Conservation (phyloP, 2,888 invertebrate species). For the Nesidiocoris tenuis region DNA sequence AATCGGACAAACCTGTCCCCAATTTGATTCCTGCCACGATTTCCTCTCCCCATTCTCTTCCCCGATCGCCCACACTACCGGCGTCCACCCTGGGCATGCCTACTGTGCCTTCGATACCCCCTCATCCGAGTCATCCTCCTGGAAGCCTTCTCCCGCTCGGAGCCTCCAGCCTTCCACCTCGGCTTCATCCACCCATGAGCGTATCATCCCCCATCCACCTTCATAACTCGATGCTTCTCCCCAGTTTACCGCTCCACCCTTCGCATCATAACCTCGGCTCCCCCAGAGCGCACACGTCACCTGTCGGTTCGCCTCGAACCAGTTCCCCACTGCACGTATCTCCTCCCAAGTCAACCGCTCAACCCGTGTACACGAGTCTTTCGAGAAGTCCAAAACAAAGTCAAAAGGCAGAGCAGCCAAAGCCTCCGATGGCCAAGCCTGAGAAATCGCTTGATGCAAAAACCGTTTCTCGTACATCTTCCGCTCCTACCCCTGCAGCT, state of each 20-base stretch:
- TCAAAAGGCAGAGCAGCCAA: background rate
- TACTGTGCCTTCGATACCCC: slow-evolving; percentile 27
- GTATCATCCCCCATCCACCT: slow-evolving; percentile 25
- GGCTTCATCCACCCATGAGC: slow-evolving; percentile 24
- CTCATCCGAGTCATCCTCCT: slow-evolving; percentile 35
- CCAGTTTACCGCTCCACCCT: background rate
- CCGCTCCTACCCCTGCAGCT: background rate
- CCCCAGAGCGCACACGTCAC: slow-evolving; percentile 16
- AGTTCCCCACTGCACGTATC: slow-evolving; percentile 26
- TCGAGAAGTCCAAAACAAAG: background rate
- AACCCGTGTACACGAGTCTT: background rate
- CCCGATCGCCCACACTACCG: slow-evolving; percentile 25
- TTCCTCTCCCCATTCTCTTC: slow-evolving; percentile 16
- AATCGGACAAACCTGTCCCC: slow-evolving; percentile 25
- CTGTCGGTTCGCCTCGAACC: slow-evolving; percentile 27
- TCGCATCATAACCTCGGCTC: slow-evolving; percentile 25
- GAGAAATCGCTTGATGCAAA: background rate
- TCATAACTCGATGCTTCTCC: slow-evolving; percentile 30
- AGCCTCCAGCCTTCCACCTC: slow-evolving; percentile 12
- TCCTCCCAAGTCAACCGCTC: slow-evolving; percentile 5
- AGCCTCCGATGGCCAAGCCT: too few relatives aligned
- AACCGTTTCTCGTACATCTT: background rate
- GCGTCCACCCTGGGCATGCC: slow-evolving; percentile 21
- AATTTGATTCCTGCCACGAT: slow-evolving; percentile 28
- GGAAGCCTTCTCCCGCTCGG: slow-evolving; percentile 25